Evolutionary conservation across 2,113 vertebrate species (phyloP).

Genomic region (Glareola pratincola): DNA sequence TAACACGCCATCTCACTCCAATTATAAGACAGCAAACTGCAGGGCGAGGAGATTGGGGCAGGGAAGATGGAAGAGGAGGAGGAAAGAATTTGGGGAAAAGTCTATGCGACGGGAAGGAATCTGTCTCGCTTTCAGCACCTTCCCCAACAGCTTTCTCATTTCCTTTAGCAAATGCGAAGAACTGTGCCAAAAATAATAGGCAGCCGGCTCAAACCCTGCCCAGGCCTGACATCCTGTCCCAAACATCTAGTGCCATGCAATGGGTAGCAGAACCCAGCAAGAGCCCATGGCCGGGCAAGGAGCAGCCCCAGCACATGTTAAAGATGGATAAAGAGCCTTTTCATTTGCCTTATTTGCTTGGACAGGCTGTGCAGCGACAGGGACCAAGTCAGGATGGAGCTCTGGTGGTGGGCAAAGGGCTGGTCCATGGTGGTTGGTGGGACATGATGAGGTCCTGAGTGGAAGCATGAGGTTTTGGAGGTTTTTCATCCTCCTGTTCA

Average conservation of each 20-base stretch:
- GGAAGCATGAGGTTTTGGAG: background rate
- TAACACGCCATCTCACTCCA: rapidly evolving
- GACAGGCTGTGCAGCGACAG: background rate
- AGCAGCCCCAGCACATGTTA: rapidly evolving
- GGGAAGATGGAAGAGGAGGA: background rate
- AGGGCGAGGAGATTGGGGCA: background rate
- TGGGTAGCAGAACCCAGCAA: background rate
- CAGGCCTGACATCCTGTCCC: background rate
- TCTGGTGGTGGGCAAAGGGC: background rate
- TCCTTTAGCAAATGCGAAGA: background rate
- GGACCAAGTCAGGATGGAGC: rapidly evolving
- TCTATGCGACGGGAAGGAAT: background rate
- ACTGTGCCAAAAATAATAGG: background rate
- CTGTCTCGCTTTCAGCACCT: background rate
- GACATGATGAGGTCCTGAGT: background rate
- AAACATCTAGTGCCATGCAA: rapidly evolving
- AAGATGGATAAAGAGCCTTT: background rate
- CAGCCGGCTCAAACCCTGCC: background rate
- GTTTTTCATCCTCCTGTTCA: background rate
- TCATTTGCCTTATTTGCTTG: background rate
- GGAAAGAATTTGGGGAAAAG: background rate
- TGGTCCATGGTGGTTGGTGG: background rate
- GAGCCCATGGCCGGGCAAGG: background rate
- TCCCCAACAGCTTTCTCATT: background rate
- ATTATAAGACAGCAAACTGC: background rate